These are phyloP conservation scores for Agapetus fuscipes DNA, from an alignment of 2,888 invertebrate genomes.

Conservation along the genomic window DNA sequence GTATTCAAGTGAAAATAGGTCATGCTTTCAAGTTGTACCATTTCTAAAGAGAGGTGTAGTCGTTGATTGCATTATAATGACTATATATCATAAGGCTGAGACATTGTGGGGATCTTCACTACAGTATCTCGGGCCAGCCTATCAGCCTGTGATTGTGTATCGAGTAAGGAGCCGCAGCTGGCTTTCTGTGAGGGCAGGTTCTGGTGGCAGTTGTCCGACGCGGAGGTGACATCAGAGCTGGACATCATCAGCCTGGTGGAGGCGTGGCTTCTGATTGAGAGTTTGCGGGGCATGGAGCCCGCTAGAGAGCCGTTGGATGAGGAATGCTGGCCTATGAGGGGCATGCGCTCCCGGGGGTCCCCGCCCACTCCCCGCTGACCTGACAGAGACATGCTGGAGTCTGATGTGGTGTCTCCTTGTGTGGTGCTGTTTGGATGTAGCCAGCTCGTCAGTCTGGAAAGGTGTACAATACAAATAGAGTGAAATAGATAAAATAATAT, in stretches of 20 bases:
- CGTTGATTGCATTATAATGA: too few relatives aligned
- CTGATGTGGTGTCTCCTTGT: constrained; percentile 17
- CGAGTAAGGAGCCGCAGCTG: constrained; percentile 40
- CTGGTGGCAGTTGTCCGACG: constrained; percentile 38
- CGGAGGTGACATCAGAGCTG: constrained; percentile 27
- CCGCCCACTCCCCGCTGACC: constrained; percentile 30
- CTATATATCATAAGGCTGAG: constrained; percentile 19
- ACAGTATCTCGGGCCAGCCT: constrained; percentile 30
- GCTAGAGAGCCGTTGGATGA: constrained; percentile 41
- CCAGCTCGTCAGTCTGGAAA: constrained; percentile 33
- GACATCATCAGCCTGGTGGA: constrained; percentile 20
- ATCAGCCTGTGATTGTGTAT: constrained; percentile 23
- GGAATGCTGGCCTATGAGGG: constrained; percentile 37
- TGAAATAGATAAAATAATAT: too few relatives aligned
- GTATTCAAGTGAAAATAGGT: too few relatives aligned
- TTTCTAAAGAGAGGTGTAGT: too few relatives aligned
- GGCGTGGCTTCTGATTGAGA: constrained; percentile 25
- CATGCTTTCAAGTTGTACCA: too few relatives aligned
- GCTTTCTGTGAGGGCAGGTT: constrained; percentile 36
- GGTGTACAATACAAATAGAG: constrained; percentile 25
- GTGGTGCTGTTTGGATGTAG: constrained; percentile 35
- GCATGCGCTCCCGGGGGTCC: constrained; percentile 37
- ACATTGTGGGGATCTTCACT: constrained; percentile 34
- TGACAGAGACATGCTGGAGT: constrained; percentile 23
- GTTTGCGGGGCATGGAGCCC: constrained; percentile 37